Percentiles rank a stretch among this genome's conserved stretches.
Conservation (phyloP, 2,113 vertebrate species). For the Sialia sialis region DNA sequence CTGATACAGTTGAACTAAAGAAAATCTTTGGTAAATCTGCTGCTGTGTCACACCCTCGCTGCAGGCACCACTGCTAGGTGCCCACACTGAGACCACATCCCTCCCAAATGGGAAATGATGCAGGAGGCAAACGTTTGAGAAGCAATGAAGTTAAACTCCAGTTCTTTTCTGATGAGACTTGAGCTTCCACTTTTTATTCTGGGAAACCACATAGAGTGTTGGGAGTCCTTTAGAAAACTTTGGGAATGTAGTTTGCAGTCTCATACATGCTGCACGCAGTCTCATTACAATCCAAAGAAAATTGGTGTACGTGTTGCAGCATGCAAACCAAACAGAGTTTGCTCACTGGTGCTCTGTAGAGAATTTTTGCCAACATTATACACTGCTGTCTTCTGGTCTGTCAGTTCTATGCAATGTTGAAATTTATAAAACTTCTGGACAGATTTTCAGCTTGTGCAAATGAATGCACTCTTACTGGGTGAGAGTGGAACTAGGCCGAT, state of each 20-base stretch:
- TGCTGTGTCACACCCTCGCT: fast-evolving
- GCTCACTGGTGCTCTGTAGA: not conserved
- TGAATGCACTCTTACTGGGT: not conserved
- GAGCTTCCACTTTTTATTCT: not conserved
- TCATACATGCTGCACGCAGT: fast-evolving
- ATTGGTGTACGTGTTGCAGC: not conserved
- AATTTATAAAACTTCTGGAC: not conserved
- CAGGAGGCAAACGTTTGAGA: not conserved
- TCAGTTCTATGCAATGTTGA: not conserved
- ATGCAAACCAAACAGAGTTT: not conserved
- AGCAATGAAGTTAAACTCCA: not conserved
- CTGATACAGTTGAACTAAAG: not conserved
- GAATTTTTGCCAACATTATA: not conserved
- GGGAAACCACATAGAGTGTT: not conserved
- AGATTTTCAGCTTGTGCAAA: not conserved
- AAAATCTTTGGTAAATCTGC: not conserved
- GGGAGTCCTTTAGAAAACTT: not conserved
- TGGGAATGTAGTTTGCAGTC: not conserved
- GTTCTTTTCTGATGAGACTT: not conserved
- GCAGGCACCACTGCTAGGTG: fast-evolving
- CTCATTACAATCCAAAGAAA: not conserved
- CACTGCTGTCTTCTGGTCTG: not conserved
- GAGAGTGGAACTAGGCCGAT: not conserved
- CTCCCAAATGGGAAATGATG: not conserved
- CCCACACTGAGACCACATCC: fast-evolving